Evolutionary conservation across 2,113 vertebrate genomes (phyloP).

Genomic region (Oryzias woworae): DNA sequence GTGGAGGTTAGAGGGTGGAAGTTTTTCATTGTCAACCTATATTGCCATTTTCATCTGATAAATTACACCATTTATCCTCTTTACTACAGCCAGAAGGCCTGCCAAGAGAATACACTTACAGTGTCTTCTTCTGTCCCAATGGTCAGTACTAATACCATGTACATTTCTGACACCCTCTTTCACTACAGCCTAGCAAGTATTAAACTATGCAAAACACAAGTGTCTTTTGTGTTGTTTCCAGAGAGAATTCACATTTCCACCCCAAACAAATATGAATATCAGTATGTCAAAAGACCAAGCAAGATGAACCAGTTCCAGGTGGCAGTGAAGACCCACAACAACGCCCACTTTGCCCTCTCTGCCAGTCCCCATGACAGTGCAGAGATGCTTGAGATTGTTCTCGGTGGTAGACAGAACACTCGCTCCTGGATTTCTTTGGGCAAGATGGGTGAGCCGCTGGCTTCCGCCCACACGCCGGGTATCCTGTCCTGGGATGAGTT

Average conservation of each 20-base stretch:
- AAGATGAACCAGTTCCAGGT: conserved; percentile 84
- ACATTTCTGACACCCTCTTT: neutral
- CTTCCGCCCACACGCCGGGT: conserved; percentile 77
- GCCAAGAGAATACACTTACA: conserved; percentile 89
- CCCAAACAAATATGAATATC: conserved; percentile 94
- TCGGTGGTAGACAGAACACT: conserved; percentile 88
- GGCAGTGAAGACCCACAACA: conserved; percentile 89
- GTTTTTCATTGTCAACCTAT: neutral
- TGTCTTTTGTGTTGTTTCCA: conserved; percentile 54
- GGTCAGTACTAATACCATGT: conserved; percentile 70
- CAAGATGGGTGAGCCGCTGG: conserved; percentile 87
- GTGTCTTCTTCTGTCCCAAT: conserved; percentile 93
- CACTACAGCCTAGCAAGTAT: too few relatives aligned
- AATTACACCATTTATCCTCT: conserved; percentile 53
- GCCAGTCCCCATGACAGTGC: conserved; percentile 85
- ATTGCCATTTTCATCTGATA: conserved; percentile 5
- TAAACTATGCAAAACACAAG: conserved; percentile 2
- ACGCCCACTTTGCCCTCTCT: conserved; percentile 87
- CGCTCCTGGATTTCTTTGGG: conserved; percentile 87
- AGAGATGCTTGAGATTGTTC: conserved; percentile 87
- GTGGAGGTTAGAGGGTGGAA: conserved; percentile 80
- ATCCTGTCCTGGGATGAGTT: conserved; percentile 95
- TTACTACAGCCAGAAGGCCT: conserved; percentile 86
- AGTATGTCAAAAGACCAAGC: conserved; percentile 88
- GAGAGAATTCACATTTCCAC: conserved; percentile 96